These are phyloP conservation scores for Nycticryphes semicollaris DNA, from an alignment of 2,113 vertebrate species.

Conservation along the genomic window DNA sequence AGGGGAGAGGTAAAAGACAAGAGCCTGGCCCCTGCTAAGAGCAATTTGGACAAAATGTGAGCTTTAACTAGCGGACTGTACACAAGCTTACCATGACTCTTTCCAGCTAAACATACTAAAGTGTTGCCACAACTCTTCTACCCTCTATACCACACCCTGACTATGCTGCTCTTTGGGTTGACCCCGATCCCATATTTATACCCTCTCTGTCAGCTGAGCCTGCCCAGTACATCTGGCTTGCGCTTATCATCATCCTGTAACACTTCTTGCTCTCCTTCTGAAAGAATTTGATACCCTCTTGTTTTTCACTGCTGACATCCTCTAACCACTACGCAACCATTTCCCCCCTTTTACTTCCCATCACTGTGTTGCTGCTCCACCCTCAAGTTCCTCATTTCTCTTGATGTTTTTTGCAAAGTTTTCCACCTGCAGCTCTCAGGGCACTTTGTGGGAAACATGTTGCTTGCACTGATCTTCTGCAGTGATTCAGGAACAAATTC, in stretches of 20 bases:
- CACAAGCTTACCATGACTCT: neutral
- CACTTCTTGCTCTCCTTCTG: neutral
- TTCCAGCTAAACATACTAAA: neutral
- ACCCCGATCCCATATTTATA: neutral
- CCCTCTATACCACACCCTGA: neutral
- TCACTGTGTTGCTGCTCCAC: constrained; percentile 7
- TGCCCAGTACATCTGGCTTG: neutral
- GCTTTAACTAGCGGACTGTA: neutral
- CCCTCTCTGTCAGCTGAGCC: neutral
- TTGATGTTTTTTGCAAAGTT: neutral
- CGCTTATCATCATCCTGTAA: accelerated
- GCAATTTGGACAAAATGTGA: neutral
- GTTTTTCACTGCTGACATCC: constrained; percentile 29
- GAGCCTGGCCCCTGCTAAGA: neutral
- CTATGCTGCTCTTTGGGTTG: neutral
- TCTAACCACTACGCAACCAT: constrained; percentile 14
- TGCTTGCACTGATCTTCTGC: neutral
- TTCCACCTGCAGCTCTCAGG: neutral
- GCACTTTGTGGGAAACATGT: neutral
- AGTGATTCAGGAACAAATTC: neutral
- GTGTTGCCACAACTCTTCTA: neutral
- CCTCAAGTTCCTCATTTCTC: constrained; percentile 54
- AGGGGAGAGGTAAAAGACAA: neutral
- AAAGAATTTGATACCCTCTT: neutral
- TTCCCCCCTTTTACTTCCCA: constrained; percentile 41